These are phyloP conservation scores for Halichoeres trimaculatus DNA, from an alignment of 2,113 vertebrate species.

Conservation along the genomic window DNA sequence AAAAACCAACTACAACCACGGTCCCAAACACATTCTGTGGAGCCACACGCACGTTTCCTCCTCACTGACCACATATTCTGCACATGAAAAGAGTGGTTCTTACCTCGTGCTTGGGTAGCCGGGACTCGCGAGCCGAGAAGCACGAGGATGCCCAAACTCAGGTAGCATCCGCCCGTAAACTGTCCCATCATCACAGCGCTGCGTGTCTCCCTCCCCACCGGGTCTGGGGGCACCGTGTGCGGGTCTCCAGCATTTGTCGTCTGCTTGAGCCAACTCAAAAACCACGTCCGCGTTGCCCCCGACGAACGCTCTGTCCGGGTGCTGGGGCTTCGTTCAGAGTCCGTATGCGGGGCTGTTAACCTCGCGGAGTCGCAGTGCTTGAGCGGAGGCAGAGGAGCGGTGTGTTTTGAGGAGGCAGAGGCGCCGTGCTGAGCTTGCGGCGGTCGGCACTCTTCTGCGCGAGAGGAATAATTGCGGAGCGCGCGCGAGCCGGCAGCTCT, in stretches of 20 bases:
- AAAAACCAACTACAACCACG: background rate
- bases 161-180: slow-evolving; percentile 70
- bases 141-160: slow-evolving; percentile 70
- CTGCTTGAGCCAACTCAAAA: slow-evolving; percentile 21
- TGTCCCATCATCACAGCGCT: slow-evolving; percentile 80
- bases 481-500: slow-evolving; percentile 42
- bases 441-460: slow-evolving; percentile 18
- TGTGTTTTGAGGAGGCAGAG: no score
- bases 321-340: slow-evolving; percentile 17
- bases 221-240: slow-evolving; percentile 63
- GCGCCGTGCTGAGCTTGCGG: slow-evolving; percentile 39
- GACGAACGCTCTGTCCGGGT: slow-evolving; percentile 17
- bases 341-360: slow-evolving; percentile 25
- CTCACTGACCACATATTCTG: background rate
- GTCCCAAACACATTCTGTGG: background rate
- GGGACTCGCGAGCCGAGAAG: slow-evolving; percentile 61
- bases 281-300: slow-evolving; percentile 42
- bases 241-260: slow-evolving; percentile 65
- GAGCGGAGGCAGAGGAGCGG: slow-evolving; percentile 21
- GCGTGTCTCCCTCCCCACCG: slow-evolving; percentile 62
- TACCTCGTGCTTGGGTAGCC: slow-evolving; percentile 70
- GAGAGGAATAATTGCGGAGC: slow-evolving; percentile 29
- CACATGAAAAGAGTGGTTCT: slow-evolving; percentile 1
- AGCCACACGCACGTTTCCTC: background rate
- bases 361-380: slow-evolving; percentile 60